These are phyloP conservation scores for Bedellia somnulentella DNA, from an alignment of 2,888 invertebrate species.

Conservation along the genomic window DNA sequence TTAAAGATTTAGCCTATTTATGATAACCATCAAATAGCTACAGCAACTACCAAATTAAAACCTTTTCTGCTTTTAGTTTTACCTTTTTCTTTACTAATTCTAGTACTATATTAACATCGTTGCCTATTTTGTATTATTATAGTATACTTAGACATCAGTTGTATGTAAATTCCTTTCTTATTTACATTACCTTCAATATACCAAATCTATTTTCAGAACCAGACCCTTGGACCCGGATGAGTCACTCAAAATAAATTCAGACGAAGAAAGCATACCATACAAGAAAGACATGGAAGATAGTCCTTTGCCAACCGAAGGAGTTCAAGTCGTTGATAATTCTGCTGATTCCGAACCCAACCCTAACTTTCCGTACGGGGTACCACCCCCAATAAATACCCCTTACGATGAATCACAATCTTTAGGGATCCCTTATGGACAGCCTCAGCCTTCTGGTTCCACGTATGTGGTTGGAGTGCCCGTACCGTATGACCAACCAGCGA, in stretches of 20 bases:
- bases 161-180: too few species aligned
- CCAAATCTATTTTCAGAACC: conserved; percentile 21
- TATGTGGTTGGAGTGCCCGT: too few species aligned
- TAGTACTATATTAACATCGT: too few species aligned
- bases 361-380: conserved; percentile 21
- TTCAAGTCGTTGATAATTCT: conserved; percentile 23
- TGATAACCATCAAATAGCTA: conserved; percentile 2
- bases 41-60: too few species aligned
- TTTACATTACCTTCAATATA: too few species aligned
- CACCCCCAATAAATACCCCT: too few species aligned
- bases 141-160: too few species aligned
- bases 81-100: too few species aligned
- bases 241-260: conserved; percentile 41
- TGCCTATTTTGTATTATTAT: too few species aligned
- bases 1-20: too few species aligned
- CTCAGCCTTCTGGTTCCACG: too few species aligned
- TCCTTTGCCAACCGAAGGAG: conserved; percentile 34
- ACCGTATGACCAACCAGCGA: conserved; percentile 7
- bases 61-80: too few species aligned
- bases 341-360: conserved; percentile 11
- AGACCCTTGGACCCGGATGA: conserved; percentile 44
- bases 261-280: conserved; percentile 51
- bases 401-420: conserved; percentile 9
- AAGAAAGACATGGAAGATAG: conserved; percentile 47
- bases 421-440: background rate